These are phyloP conservation scores for Eupithecia tripunctaria DNA, from an alignment of 2,888 invertebrate genomes.

Conservation along the genomic window DNA sequence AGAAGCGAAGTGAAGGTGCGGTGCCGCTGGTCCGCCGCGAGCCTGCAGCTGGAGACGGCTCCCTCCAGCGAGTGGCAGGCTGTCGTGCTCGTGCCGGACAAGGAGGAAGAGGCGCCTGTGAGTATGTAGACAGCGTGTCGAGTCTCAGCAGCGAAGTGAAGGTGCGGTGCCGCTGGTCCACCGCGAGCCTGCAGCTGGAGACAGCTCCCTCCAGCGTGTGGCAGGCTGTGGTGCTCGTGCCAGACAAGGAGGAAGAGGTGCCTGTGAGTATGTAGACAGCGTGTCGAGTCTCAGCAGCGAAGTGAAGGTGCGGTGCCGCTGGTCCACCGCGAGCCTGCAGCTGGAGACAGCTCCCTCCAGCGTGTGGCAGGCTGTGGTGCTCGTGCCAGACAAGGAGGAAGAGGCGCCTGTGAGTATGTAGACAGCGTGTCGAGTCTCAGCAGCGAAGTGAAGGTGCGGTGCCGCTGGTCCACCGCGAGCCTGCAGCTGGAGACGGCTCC, in stretches of 20 bases:
- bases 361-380: conserved; percentile 47
- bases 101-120: neutral
- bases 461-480: conserved; percentile 29
- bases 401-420: neutral
- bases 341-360: conserved; percentile 41
- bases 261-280: neutral
- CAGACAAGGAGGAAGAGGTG: conserved; percentile 22
- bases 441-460: conserved; percentile 40
- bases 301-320: conserved; percentile 44
- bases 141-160: conserved; percentile 24
- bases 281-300: conserved; percentile 1
- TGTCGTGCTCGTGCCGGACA: conserved; percentile 45
- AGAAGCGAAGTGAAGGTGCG: conserved; percentile 36
- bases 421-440: neutral
- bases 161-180: conserved; percentile 43
- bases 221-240: conserved; percentile 50
- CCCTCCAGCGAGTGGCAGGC: conserved; percentile 46
- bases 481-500: conserved; percentile 41
- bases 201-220: conserved; percentile 36
- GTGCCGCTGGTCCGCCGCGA: conserved; percentile 37
- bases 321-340: conserved; percentile 19
- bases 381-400: conserved; percentile 39
- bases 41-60: conserved; percentile 39
- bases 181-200: conserved; percentile 33
- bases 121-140: neutral